Evolutionary conservation across 2,888 invertebrate genomes (phyloP).

Genomic region (Amiota minor): DNA sequence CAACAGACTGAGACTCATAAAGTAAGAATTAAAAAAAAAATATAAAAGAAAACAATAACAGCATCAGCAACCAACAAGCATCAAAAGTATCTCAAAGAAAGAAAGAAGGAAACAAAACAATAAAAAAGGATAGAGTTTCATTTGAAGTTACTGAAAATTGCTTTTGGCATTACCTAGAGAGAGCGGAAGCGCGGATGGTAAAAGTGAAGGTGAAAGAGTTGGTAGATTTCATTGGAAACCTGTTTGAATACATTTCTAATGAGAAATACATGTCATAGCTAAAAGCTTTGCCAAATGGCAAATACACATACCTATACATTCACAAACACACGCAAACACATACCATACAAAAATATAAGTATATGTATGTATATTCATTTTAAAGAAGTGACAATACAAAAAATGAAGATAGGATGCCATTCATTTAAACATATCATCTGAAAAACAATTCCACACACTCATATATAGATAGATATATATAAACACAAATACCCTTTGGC

Average conservation of each 20-base stretch:
- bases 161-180: no score
- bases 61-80: background rate
- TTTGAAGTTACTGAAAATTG: no score
- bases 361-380: no score
- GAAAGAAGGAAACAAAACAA: background rate
- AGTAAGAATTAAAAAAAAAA: background rate
- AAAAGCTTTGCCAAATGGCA: conserved; percentile 2
- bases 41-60: background rate
- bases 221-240: background rate
- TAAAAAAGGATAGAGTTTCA: background rate
- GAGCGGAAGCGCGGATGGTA: no score
- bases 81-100: no score
- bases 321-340: background rate
- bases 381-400: no score
- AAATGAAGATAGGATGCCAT: no score
- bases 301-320: background rate
- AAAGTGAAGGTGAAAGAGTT: no score
- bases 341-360: no score
- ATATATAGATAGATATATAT: background rate
- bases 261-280: conserved; percentile 4
- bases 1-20: background rate
- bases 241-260: conserved; percentile 2
- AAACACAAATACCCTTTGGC: background rate
- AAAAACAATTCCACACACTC: no score
- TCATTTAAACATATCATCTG: no score